Evolutionary conservation across 2,888 invertebrate species (phyloP).

Genomic region (Erebia aethiops): DNA sequence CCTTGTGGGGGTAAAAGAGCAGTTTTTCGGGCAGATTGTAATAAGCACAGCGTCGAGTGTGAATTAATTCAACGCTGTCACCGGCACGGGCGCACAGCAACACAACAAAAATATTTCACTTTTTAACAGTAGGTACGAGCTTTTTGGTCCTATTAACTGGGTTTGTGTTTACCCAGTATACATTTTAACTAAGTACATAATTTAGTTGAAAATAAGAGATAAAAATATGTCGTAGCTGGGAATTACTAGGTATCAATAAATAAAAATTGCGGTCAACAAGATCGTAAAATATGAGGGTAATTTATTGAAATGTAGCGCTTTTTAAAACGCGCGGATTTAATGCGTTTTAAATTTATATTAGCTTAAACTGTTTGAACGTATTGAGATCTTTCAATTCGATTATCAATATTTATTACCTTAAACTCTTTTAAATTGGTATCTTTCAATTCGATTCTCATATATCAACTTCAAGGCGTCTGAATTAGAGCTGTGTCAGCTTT

Average conservation of each 20-base stretch:
- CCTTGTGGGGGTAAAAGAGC: slow-evolving; percentile 65
- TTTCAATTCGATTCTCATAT: too few species aligned
- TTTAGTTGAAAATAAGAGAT: background rate
- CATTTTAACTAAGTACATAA: background rate
- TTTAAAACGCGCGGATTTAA: too few species aligned
- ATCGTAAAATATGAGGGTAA: too few species aligned
- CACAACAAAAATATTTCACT: slow-evolving; percentile 5
- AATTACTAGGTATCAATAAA: background rate
- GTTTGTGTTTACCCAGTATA: background rate
- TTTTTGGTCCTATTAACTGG: background rate
- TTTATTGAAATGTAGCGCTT: too few species aligned
- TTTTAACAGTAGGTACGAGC: slow-evolving; percentile 3
- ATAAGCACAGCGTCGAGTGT: slow-evolving; percentile 62
- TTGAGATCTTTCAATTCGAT: too few species aligned
- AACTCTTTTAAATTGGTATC: too few species aligned
- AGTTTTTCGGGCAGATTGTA: slow-evolving; percentile 71
- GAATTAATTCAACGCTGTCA: slow-evolving; percentile 73
- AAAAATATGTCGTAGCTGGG: too few species aligned
- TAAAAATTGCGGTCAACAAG: background rate
- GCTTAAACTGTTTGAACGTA: too few species aligned
- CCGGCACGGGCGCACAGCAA: slow-evolving; percentile 47
- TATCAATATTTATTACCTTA: too few species aligned
- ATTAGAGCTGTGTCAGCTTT: too few species aligned
- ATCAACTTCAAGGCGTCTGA: too few species aligned
- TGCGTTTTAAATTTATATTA: too few species aligned